A percentile compares a stretch with the other conserved stretches of the same genome.
Evolutionary conservation across 2,113 vertebrate genomes (phyloP).

Genomic region (pig (Sus scrofa)): T2T-Sscrofa CM000824.6:91301501-91302000

Average conservation of each 20-base stretch:
- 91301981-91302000: slow-evolving; percentile 60
- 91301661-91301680: not conserved
- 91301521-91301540: not conserved
- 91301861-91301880: not conserved
- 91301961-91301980: slow-evolving; percentile 58
- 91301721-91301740: not conserved
- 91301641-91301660: not conserved
- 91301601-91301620: not conserved
- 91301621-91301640: not conserved
- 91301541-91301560: not conserved
- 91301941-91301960: not conserved
- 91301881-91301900: not conserved
- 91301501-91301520: not conserved
- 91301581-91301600: no score
- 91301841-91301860: accelerated
- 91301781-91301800: not conserved
- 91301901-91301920: not conserved
- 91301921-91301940: not conserved
- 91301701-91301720: not conserved
- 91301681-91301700: not conserved
- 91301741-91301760: accelerated
- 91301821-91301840: not conserved
- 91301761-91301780: not conserved
- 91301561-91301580: not conserved
- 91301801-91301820: accelerated